Conservation (phyloP, 2,797 vertebrate species). For the Falco columbarius region DNA sequence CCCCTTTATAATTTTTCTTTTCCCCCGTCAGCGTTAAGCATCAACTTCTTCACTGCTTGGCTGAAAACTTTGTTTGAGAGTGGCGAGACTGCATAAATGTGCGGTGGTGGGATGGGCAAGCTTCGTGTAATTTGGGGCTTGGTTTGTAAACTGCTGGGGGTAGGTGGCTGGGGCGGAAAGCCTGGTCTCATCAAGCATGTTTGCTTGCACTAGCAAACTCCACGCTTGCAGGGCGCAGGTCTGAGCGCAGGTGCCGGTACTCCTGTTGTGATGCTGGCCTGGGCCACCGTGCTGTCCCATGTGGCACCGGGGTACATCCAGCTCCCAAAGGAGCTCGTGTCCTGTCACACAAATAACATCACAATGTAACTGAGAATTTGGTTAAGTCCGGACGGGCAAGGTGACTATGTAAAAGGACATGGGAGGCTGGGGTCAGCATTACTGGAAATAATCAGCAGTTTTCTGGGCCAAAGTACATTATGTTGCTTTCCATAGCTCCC, state of each 20-base stretch:
- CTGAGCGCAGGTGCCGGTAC: neutral
- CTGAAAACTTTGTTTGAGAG: neutral
- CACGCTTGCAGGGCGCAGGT: neutral
- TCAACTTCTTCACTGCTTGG: neutral
- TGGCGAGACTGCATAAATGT: neutral
- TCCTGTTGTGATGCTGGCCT: accelerated
- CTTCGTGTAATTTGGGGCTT: neutral
- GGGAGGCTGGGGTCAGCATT: neutral
- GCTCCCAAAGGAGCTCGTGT: accelerated
- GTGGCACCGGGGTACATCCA: neutral
- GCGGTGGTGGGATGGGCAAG: neutral
- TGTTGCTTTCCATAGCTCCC: neutral
- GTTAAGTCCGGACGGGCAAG: neutral
- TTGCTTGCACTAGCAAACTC: neutral
- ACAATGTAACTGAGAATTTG: neutral
- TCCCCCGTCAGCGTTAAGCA: neutral
- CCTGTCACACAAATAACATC: neutral
- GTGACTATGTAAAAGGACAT: neutral
- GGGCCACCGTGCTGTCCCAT: accelerated
- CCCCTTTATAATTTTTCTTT: neutral
- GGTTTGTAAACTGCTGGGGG: neutral
- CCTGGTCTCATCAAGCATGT: accelerated
- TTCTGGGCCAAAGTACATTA: neutral
- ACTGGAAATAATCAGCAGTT: neutral
- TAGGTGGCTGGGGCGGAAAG: neutral